These are phyloP conservation scores for Oegoconia quadripuncta DNA, from an alignment of 2,888 invertebrate genomes.

Conservation along the genomic window DNA sequence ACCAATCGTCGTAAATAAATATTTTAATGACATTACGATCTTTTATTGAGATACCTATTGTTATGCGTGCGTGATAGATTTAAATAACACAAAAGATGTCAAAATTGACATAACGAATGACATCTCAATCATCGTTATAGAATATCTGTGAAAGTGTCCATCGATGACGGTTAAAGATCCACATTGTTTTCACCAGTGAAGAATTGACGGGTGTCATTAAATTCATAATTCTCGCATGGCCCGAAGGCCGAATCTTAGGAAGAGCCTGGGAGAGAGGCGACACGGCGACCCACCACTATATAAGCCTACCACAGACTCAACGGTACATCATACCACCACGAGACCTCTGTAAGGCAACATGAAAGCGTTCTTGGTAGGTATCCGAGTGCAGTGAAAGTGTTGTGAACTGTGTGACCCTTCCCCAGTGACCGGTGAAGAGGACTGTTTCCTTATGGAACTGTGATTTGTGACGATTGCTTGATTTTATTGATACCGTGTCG, in stretches of 20 bases:
- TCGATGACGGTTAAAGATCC: slow-evolving; percentile 42
- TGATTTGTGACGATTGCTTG: slow-evolving; percentile 51
- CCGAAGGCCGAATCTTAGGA: slow-evolving; percentile 78
- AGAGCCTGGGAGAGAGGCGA: slow-evolving; percentile 75
- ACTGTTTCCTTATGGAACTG: slow-evolving; percentile 55
- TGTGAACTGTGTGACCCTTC: slow-evolving; percentile 68
- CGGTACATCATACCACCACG: slow-evolving; percentile 74
- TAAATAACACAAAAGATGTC: slow-evolving; percentile 18
- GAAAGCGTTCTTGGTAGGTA: slow-evolving; percentile 79
- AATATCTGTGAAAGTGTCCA: slow-evolving; percentile 56
- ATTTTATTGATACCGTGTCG: slow-evolving; percentile 29
- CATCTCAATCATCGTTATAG: slow-evolving; percentile 27
- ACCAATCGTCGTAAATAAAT: too few species aligned
- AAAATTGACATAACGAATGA: slow-evolving; percentile 16
- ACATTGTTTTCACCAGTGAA: slow-evolving; percentile 74
- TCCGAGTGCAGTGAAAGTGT: slow-evolving; percentile 73
- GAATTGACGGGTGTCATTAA: slow-evolving; percentile 74
- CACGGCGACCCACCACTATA: slow-evolving; percentile 61
- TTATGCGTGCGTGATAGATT: too few species aligned
- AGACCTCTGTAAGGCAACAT: slow-evolving; percentile 76
- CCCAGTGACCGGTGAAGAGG: slow-evolving; percentile 37
- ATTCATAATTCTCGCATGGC: slow-evolving; percentile 75
- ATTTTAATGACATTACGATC: too few species aligned
- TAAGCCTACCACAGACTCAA: slow-evolving; percentile 54
- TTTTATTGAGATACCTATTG: too few species aligned